Evolutionary conservation across 2,113 vertebrate genomes (phyloP), one percentile per base, ranked within the genome.

Genomic region (Chaetodon auriga): DNA sequence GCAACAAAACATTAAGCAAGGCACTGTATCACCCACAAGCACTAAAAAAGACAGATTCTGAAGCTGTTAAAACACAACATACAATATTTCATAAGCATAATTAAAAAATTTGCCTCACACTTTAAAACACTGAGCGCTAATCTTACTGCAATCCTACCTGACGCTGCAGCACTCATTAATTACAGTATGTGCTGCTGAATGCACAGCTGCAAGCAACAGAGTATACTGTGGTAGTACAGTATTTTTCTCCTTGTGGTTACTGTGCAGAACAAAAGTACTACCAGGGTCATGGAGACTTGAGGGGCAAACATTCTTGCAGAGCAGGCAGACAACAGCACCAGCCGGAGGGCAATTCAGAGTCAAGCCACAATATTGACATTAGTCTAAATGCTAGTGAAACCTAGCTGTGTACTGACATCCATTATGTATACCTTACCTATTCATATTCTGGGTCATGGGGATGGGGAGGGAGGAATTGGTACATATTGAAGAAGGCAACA

Each of bases 391-490:
- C 48, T 82, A 14, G 21, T 5, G 12, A 76, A 76, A 54, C 51
- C 30, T 35, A 15, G n/a, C 64, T 25, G n/a, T 49, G 79, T 3
- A 23, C 30, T 12, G 21, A 61, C 69, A 60, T 86, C 49, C 43
- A 82, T 60, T 69, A 69, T 86, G 45, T 55, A 85, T 57, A 77
- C 35, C 53, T 38, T 35, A 68, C 48, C 38, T 69, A 62, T 68
- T 75, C 38, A 68, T 55, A 68, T 74, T 54, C 53, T 25, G 48
- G 55, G 55, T 70, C 23, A 68, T 30, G 18, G 43, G 12, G 64
- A 11, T 54, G 43, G 4, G 8, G n/a, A 3, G n/a, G n/a, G 9
- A 1, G 5, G 18, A 25, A 3, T 2, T 14, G 11, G 45, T 14
- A 57, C 30, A 30, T 30, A 3, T 30, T 30, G 30, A 30, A 30